Evolutionary conservation across 2,113 vertebrate genomes (phyloP).

Genomic region (Cisticola juncidis): DNA sequence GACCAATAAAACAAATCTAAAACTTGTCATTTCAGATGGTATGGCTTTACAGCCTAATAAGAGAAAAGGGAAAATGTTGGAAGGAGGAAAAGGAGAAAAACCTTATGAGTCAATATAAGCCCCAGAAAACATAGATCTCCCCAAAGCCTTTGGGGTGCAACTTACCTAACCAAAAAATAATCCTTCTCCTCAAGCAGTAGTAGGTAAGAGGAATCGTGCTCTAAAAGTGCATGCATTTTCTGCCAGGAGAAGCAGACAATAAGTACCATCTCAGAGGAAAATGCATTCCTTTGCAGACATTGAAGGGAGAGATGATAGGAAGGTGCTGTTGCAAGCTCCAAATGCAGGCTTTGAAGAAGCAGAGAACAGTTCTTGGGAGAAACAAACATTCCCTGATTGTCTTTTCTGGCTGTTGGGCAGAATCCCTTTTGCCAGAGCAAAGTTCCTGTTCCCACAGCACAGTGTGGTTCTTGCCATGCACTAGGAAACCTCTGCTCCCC

Average conservation of each 20-base stretch:
- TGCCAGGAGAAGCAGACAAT: background rate
- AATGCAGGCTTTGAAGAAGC: background rate
- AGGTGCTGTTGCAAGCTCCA: background rate
- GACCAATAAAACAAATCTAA: background rate
- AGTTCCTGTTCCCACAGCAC: background rate
- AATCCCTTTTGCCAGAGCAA: background rate
- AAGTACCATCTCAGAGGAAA: background rate
- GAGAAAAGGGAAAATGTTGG: background rate
- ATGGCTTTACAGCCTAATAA: background rate
- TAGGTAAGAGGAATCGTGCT: background rate
- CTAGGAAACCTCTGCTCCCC: background rate
- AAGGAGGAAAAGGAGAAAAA: background rate
- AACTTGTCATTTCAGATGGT: background rate
- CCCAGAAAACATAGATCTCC: background rate
- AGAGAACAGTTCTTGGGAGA: background rate
- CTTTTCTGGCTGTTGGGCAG: background rate
- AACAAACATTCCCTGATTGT: background rate
- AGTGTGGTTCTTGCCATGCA: fast-evolving
- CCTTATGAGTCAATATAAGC: background rate
- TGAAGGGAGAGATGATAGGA: background rate
- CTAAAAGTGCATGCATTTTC: background rate
- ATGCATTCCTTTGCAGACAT: background rate
- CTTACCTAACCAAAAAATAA: background rate
- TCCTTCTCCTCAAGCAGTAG: background rate
- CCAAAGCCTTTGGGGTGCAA: background rate